Evolutionary conservation across 2,797 vertebrate species (phyloP), one percentile per base, ranked within the genome.

Genomic region (Enoplosus armatus): DNA sequence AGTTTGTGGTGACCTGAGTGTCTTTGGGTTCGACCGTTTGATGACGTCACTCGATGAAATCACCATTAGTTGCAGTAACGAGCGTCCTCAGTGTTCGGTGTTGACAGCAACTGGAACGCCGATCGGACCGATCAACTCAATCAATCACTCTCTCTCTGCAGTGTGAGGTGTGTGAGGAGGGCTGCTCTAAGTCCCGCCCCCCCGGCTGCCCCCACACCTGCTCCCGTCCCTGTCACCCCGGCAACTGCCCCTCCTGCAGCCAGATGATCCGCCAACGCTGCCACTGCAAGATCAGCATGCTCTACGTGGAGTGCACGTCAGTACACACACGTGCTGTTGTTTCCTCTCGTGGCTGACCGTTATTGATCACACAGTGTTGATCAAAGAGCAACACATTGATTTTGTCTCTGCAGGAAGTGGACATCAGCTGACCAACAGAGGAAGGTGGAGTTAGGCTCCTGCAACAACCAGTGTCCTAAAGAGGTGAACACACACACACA

Each of bases 231-330:
- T 98, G 97, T 87, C 97, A 98, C 79, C 94, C 90, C 7, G 96
- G 92, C 41, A 68, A 90, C 77, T 98, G 97, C 69, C 96, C 95
- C 20, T 37, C 95, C 0, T 98, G 97, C 90, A 86, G 93, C 74
- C 97, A 97, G 80, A 97, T 96, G 96, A 90, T 96, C 66, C 96
- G 96, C 83, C 95, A 96, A 29, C 96, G 97, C 83, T 98, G 97
- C 90, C 96, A 98, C 91, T 98, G 97, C 94, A 97, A 95, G 91
- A 96, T 98, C 45, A 96, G 83, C 79, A 18, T 77, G 62, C 84
- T 94, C 47, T 93, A 91, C 24, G 61, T 92, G 71, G 89, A 91
- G 78, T 94, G 93, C 90, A 90, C n/a, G 92, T 93, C 41, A 88
- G 91, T 87, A 45, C 31, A 39, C 20, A 26, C 61, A 0, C 29